Base-by-base conservation (phyloP, 2,113 vertebrate species). In the Cephalopholis sonnerati region DNA sequence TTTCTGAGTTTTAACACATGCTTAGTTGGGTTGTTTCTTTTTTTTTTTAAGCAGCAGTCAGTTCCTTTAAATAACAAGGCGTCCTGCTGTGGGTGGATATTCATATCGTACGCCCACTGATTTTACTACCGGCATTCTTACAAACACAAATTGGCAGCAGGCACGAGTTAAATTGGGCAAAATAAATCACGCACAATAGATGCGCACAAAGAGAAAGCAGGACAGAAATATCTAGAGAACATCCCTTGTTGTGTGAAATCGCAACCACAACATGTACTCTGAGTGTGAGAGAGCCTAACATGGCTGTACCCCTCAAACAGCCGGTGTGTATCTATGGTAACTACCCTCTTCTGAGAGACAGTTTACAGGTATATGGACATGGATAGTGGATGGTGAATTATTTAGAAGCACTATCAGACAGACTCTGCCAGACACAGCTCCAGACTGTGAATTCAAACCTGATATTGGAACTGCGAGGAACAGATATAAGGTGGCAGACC, bases 361-460 rank as follows among this genome's bases (percentile, higher is more conserved):
- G 68, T 77, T 82, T 74, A 77, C 86, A 89, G 39, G 59, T 88
- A 80, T 72, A 88, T 77, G 61, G 84, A 73, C 78, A 83, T 63
- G 51, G 78, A 89, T 76, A 62, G 83, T 65, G 68, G 85, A 58
- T 54, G 7, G 73, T 92, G 83, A 93, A 94, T 93, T 89, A 94
- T 93, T 93, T 88, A 94, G 83, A 80, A 64, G 81, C 63, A 74
- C 77, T 46, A 76, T 87, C 88, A 83, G 89, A 87, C 85, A 79
- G 51, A 55, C 77, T 83, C 73, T 80, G 64, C 29, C 41, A 44
- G 9, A 44, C 41, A 36, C 32, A 36, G 32, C 32, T 36, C 51
- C 77, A 66, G 79, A 86, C 77, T 63, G 9, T 44, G 76, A 88
- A 88, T 82, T 64, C 59, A 87, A 75, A 82, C 81, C 85, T 83